phyloP scores from a whole-genome alignment of 1,140 invertebrate species.

The Zaprionus tsacasi region DNA sequence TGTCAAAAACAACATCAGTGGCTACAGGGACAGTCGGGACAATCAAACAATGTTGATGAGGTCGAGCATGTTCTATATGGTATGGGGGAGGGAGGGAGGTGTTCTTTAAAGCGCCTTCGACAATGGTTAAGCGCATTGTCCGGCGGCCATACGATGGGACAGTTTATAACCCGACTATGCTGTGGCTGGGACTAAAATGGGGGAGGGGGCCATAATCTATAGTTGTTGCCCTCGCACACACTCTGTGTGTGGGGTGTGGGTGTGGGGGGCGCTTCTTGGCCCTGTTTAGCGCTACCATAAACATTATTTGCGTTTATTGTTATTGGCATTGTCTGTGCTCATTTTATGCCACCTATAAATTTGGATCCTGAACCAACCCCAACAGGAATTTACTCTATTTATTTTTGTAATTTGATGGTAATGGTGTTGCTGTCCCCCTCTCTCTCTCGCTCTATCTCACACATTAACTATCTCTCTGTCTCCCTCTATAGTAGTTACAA shows the following conservation, averaged over 20 bases:
- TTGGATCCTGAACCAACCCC: slow-evolving; percentile 31
- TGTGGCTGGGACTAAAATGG: slow-evolving; percentile 28
- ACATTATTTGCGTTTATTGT: slow-evolving; percentile 81
- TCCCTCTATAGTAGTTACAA: neutral
- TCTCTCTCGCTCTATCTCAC: neutral
- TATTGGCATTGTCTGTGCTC: slow-evolving; percentile 77
- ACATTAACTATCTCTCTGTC: neutral
- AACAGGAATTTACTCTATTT: slow-evolving; percentile 61
- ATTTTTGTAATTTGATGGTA: slow-evolving; percentile 75
- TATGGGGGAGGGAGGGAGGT: neutral
- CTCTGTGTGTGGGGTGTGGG: slow-evolving; percentile 1
- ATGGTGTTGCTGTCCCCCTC: slow-evolving; percentile 50
- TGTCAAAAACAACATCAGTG: slow-evolving; percentile 52
- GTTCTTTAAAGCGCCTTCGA: slow-evolving; percentile 40
- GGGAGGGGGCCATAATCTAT: slow-evolving; percentile 34
- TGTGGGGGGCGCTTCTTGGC: slow-evolving; percentile 19
- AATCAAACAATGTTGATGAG: slow-evolving; percentile 40
- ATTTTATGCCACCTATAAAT: slow-evolving; percentile 78
- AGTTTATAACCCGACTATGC: slow-evolving; percentile 39
- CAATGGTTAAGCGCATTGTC: slow-evolving; percentile 43
- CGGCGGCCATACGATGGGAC: slow-evolving; percentile 39
- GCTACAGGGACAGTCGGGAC: neutral
- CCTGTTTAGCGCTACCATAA: slow-evolving; percentile 75
- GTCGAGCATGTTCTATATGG: slow-evolving; percentile 9
- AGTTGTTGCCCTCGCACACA: slow-evolving; percentile 21